A percentile compares a stretch with the other conserved stretches of the same genome.
These are phyloP conservation scores for Pygoscelis antarcticus DNA, from an alignment of 2,113 vertebrate species.

Conservation along the genomic window DNA sequence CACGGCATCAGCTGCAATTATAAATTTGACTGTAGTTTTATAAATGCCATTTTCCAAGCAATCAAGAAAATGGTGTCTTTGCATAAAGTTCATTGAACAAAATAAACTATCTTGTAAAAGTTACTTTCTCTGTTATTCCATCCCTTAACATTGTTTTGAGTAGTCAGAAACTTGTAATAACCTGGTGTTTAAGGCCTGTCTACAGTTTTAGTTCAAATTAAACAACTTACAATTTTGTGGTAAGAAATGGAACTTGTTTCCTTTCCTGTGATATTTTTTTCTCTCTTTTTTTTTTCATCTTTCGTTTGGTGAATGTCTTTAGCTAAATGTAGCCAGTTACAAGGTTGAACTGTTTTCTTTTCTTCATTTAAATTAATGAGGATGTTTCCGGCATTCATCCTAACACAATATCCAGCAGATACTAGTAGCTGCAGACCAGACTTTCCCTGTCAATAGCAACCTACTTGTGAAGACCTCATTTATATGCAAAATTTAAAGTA, in stretches of 20 bases:
- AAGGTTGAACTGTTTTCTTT: neutral
- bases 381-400: neutral
- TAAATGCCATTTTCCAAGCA: neutral
- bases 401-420: neutral
- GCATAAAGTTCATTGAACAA: neutral
- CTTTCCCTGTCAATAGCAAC: neutral
- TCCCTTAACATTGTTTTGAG: neutral
- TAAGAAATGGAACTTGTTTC: neutral
- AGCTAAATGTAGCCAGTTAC: neutral
- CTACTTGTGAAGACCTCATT: neutral
- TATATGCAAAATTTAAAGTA: neutral
- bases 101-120: neutral
- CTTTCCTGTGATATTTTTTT: neutral
- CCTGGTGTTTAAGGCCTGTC: neutral
- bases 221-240: neutral
- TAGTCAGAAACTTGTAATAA: neutral
- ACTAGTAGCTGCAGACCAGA: neutral
- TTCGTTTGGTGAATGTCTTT: neutral
- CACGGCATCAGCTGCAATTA: neutral
- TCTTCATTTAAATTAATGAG: neutral
- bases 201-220: neutral
- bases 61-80: neutral
- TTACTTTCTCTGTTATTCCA: neutral
- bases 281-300: rapidly evolving
- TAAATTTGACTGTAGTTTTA: neutral